These are phyloP conservation scores for Rhizoglyphus robini DNA, from an alignment of 1,140 invertebrate species.

Conservation along the genomic window DNA sequence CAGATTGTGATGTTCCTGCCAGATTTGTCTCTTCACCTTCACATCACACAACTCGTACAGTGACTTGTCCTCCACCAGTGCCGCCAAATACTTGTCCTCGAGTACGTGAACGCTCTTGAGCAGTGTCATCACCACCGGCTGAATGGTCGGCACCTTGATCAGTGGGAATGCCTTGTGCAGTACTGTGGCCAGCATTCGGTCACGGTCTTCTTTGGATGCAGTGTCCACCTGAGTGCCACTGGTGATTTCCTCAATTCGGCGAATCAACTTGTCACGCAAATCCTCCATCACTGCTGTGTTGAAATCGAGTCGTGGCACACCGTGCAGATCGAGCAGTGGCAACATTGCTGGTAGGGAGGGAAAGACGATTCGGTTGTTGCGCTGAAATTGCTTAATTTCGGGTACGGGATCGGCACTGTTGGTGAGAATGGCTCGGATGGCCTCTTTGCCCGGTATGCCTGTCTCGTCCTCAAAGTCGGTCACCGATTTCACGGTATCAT, in stretches of 20 bases:
- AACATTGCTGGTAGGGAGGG: constrained; percentile 85
- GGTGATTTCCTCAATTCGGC: constrained; percentile 74
- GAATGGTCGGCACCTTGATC: constrained; percentile 61
- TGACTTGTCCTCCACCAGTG: constrained; percentile 71
- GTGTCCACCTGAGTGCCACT: constrained; percentile 56
- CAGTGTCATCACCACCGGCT: constrained; percentile 87
- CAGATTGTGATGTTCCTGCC: constrained; percentile 90
- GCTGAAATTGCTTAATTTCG: constrained; percentile 91
- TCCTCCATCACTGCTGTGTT: constrained; percentile 89
- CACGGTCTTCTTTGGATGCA: constrained; percentile 43
- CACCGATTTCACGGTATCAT: background rate
- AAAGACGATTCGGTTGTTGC: constrained; percentile 53
- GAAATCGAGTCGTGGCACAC: constrained; percentile 77
- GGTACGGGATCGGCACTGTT: constrained; percentile 89
- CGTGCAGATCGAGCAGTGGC: constrained; percentile 82
- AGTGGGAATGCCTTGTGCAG: constrained; percentile 83
- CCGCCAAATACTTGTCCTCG: constrained; percentile 76
- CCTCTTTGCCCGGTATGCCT: constrained; percentile 67
- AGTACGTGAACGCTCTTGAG: constrained; percentile 83
- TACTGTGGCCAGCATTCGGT: constrained; percentile 76
- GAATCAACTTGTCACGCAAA: constrained; percentile 69
- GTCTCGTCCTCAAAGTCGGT: constrained; percentile 5
- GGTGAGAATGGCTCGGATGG: constrained; percentile 74
- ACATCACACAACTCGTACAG: constrained; percentile 87
- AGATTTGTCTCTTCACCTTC: constrained; percentile 87